phyloP scores from a whole-genome alignment of 2,113 vertebrate species.

The Ameiurus melas region DNA sequence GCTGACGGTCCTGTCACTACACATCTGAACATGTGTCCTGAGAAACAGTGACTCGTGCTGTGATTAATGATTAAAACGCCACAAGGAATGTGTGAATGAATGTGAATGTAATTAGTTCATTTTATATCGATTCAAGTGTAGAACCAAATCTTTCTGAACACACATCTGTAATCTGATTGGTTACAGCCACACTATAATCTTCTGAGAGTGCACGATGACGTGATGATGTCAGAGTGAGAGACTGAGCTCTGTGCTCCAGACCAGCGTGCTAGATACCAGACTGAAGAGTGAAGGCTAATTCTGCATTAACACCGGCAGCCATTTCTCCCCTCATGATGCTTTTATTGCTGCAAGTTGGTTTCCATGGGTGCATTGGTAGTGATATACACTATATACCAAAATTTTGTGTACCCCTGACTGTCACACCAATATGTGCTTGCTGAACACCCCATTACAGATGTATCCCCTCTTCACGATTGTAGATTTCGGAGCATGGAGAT shows the following conservation, averaged over 20 bases:
- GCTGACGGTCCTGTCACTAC: background rate
- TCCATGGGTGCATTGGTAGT: background rate
- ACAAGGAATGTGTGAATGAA: background rate
- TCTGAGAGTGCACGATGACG: background rate
- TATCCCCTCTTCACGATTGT: too few species aligned
- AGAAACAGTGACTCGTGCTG: background rate
- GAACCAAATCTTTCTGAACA: background rate
- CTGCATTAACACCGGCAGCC: background rate
- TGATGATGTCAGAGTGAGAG: background rate
- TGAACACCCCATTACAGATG: too few species aligned
- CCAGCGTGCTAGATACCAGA: background rate
- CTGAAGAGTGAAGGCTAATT: background rate
- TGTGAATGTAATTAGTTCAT: background rate
- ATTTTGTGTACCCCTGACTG: background rate
- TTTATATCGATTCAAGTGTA: background rate
- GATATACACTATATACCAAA: background rate
- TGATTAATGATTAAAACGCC: background rate
- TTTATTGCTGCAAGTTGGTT: background rate
- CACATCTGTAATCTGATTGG: background rate
- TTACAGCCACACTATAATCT: background rate
- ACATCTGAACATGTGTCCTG: background rate
- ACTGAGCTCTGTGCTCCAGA: background rate
- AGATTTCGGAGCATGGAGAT: too few species aligned
- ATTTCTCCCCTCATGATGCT: background rate
- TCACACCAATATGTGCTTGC: too few species aligned